Conservation (phyloP, 2,113 vertebrate species). For the Passer montanus region DNA sequence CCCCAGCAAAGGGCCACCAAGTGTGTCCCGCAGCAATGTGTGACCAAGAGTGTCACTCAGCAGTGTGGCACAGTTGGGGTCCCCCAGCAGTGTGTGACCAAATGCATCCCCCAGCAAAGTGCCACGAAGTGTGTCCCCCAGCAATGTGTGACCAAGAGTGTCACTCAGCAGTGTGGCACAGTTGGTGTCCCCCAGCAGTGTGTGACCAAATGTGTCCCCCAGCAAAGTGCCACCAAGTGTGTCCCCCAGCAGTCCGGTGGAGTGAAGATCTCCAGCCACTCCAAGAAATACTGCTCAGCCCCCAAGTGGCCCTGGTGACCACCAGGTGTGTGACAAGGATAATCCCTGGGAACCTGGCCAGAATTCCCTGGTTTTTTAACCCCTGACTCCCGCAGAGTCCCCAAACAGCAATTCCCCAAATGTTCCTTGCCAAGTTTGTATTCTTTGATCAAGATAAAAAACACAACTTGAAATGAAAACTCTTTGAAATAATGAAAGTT, state of each 20-base stretch:
- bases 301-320: constrained; percentile 43
- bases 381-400: neutral
- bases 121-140: neutral
- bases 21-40: neutral
- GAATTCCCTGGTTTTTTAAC: neutral
- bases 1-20: neutral
- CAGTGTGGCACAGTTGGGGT: neutral
- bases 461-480: neutral
- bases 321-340: rapidly evolving
- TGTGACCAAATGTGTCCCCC: neutral
- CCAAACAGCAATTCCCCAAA: neutral
- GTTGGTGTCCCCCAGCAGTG: neutral
- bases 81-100: neutral
- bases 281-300: neutral
- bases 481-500: neutral
- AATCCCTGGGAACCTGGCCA: neutral
- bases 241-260: neutral
- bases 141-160: neutral
- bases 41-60: neutral
- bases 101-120: neutral
- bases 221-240: neutral
- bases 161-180: neutral
- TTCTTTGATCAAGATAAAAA: neutral
- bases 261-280: constrained; percentile 23
- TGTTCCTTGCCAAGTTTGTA: neutral